These are phyloP conservation scores for Harpagifer antarcticus DNA, from an alignment of 2,797 vertebrate species.

Conservation along the genomic window DNA sequence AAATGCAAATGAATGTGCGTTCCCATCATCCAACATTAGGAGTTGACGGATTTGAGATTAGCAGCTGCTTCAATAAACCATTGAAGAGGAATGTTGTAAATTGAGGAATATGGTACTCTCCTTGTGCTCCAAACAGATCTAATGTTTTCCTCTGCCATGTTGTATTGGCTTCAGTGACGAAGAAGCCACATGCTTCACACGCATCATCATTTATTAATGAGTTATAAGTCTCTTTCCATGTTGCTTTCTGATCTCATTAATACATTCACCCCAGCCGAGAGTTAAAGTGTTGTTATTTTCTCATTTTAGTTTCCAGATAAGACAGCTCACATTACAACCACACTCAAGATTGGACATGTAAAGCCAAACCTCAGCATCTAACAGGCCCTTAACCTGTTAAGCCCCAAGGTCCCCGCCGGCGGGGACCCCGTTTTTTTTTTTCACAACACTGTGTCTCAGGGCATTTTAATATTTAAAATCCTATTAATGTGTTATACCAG, in stretches of 20 bases:
- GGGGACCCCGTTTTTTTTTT: no score
- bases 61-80: neutral
- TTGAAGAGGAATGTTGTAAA: neutral
- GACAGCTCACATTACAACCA: no score
- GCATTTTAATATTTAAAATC: no score
- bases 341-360: neutral
- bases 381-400: neutral
- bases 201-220: neutral
- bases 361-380: constrained; percentile 27
- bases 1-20: neutral
- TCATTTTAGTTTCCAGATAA: neutral
- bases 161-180: neutral
- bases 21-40: neutral
- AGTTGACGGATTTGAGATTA: neutral
- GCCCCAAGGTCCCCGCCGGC: no score
- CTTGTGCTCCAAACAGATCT: neutral
- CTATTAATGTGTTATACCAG: no score
- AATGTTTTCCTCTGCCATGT: neutral
- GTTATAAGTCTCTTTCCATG: neutral
- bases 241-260: neutral
- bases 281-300: neutral
- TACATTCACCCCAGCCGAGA: neutral
- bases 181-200: neutral
- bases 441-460: no score
- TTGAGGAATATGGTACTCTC: neutral